phyloP scores from a whole-genome alignment of 1,140 invertebrate species.

The Matsumurasca onukii region DNA sequence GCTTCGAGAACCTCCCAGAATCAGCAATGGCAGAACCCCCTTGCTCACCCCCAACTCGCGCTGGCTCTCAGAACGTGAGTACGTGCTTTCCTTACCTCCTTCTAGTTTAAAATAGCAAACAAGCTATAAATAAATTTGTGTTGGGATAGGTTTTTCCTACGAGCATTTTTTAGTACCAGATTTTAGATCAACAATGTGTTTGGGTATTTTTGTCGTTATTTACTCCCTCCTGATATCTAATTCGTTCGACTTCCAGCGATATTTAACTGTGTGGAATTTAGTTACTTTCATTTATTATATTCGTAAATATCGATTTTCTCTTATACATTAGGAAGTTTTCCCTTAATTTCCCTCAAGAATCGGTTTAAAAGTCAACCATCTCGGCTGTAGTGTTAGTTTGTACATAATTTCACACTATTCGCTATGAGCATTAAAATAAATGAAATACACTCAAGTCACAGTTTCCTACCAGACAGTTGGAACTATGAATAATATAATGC shows the following conservation, averaged over 20 bases:
- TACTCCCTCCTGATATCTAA: neutral
- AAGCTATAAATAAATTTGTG: neutral
- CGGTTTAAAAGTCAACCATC: too few species aligned
- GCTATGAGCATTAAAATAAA: too few species aligned
- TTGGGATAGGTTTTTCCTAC: neutral
- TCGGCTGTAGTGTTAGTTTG: too few species aligned
- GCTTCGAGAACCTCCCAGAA: slow-evolving; percentile 53
- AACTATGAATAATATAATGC: too few species aligned
- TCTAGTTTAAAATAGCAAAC: neutral
- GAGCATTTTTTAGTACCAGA: neutral
- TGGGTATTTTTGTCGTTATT: neutral
- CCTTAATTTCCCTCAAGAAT: too few species aligned
- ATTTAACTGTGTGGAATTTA: neutral
- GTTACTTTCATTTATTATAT: neutral
- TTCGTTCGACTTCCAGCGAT: neutral
- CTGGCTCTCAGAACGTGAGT: slow-evolving; percentile 63
- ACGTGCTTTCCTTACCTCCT: slow-evolving; percentile 19
- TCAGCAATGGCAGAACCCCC: slow-evolving; percentile 52
- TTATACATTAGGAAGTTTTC: too few species aligned
- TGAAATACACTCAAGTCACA: too few species aligned
- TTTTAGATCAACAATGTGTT: neutral
- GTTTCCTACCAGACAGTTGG: too few species aligned
- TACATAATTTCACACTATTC: too few species aligned
- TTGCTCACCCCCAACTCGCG: slow-evolving; percentile 55
- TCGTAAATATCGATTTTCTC: neutral